These are phyloP conservation scores for Panthera leo DNA, from an alignment of 2,113 vertebrate species.

Conservation along the genomic window DNA sequence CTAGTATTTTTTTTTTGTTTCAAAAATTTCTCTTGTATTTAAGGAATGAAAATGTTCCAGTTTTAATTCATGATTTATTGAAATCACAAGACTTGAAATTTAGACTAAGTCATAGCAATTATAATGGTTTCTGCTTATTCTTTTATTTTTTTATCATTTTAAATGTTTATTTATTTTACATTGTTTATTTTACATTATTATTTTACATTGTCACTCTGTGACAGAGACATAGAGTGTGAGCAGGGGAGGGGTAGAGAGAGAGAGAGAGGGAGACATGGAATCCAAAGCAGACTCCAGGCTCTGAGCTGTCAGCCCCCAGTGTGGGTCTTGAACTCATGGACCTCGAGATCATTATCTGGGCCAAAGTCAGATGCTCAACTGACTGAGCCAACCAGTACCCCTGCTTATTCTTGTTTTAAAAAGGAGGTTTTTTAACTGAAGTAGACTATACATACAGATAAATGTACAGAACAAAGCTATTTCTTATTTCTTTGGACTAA, in stretches of 20 bases:
- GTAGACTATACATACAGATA: not conserved
- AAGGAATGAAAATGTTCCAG: not conserved
- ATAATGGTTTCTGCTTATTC: not conserved
- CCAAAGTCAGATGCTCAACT: no score
- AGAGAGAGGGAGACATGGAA: no score
- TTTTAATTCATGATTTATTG: constrained; percentile 15
- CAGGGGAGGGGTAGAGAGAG: no score
- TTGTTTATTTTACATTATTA: no score
- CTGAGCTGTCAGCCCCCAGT: no score
- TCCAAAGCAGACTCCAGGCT: no score
- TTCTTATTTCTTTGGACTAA: not conserved
- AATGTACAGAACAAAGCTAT: not conserved
- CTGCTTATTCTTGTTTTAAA: not conserved
- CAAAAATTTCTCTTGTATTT: not conserved
- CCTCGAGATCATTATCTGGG: no score
- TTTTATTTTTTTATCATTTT: not conserved
- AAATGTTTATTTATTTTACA: no score
- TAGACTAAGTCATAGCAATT: not conserved
- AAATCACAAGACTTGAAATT: not conserved
- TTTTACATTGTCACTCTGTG: no score
- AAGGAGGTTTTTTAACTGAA: not conserved
- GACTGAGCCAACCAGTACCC: no score
- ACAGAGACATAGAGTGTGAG: no score
- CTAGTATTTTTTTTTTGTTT: not conserved
- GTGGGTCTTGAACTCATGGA: no score